Evolutionary conservation across 2,888 invertebrate genomes (phyloP), one percentile per base, ranked within the genome.

Genomic region (Drosophila sordidula): DNA sequence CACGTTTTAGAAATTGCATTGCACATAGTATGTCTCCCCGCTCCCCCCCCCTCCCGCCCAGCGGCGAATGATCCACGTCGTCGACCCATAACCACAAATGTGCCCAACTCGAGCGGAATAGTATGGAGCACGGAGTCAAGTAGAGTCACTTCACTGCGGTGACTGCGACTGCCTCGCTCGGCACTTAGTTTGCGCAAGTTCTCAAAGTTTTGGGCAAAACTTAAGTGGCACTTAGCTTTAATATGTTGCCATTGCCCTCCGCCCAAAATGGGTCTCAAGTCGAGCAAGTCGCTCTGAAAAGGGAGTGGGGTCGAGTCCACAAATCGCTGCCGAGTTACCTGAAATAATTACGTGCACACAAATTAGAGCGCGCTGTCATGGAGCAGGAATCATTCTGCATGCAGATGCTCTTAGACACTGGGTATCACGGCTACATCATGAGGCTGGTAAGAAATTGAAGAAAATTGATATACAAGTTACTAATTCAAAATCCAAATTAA

Each of bases 1-100:
- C 90, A 86, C 85, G 85, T 86, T 86, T 89, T 89, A 83, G 90
- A 89, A 86, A 85, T 85, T 89, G 84, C 88, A 89, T 76, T 82
- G 83, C 81, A 65, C 73, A 86, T 69, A 66, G 85, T 52, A 57
- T 54, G 39, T 32, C 1, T 6, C 4, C 6, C 39, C 22, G 6
- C 3, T 6, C 14, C 5, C 6, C 39, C 34, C 6, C 1, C 8
- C 11, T 3, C 3, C n/a, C 38, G 25, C 22, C 12, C 49, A 54
- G 25, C 42, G 39, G 59, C 59, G 38, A 76, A 77, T 71, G 80
- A 79, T 86, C 71, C 50, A 41, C 62, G 62, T 66, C 62, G 39
- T 51, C 62, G 67, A 66, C 51, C 70, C 51, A 71, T 72, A 74
- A 78, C 55, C 57, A 55, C 84, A 72, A 84, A 80, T 84, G 78